A percentile compares a stretch with the other conserved stretches of the same genome.
Conservation (phyloP, 2,797 vertebrate genomes). For the Potorous gilbertii region DNA sequence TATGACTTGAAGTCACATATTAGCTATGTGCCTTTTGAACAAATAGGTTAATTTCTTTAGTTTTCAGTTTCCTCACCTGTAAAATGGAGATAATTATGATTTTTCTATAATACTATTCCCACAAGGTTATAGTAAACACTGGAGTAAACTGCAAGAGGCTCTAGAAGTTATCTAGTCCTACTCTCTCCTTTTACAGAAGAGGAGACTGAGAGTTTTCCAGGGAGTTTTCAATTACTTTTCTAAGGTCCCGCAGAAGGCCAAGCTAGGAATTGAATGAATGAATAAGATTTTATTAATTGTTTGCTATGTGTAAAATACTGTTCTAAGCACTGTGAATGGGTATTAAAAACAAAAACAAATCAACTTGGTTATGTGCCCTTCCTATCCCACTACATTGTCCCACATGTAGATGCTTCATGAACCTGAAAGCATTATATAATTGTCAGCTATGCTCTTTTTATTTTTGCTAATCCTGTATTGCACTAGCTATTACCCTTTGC, state of each 20-base stretch:
- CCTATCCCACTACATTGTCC: neutral
- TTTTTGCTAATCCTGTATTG: neutral
- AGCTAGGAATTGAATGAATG: neutral
- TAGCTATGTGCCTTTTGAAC: neutral
- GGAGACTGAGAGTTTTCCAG: neutral
- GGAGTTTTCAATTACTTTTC: neutral
- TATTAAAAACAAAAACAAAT: neutral
- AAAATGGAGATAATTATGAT: neutral
- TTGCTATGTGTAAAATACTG: neutral
- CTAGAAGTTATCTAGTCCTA: neutral
- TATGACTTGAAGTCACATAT: neutral
- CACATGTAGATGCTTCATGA: neutral
- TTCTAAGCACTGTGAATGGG: neutral
- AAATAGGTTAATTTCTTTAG: neutral
- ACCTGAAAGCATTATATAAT: neutral
- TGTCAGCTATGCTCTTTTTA: neutral
- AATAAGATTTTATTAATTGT: neutral
- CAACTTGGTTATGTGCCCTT: neutral
- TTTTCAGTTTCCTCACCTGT: neutral
- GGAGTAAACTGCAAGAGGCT: neutral
- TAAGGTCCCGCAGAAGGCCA: neutral
- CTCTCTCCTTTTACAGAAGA: neutral
- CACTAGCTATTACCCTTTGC: neutral
- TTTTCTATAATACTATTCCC: neutral
- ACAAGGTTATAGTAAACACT: neutral